A percentile compares a stretch with the other conserved stretches of the same genome.
Conservation (phyloP, 2,888 invertebrate species). For the Eupeodes latifasciatus region DNA sequence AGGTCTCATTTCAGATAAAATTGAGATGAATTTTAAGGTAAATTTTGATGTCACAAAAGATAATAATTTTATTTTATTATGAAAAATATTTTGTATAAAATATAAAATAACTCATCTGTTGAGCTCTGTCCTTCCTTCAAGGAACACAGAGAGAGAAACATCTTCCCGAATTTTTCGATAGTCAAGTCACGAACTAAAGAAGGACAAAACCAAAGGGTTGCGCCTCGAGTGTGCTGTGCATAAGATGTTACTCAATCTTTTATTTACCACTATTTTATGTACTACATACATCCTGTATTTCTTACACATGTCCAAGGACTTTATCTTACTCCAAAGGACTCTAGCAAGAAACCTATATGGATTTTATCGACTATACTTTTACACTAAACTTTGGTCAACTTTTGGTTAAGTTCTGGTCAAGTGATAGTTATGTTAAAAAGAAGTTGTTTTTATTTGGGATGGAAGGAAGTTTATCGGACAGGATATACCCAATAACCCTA, state of each 20-base stretch:
- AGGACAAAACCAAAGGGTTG: conserved; percentile 40
- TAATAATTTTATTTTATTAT: conserved; percentile 26
- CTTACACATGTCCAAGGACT: conserved; percentile 13
- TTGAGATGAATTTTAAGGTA: conserved; percentile 60
- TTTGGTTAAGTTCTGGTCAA: conserved; percentile 57
- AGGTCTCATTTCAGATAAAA: conserved; percentile 21
- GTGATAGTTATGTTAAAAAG: conserved; percentile 15
- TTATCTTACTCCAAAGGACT: conserved; percentile 38
- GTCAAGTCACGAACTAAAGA: conserved; percentile 54
- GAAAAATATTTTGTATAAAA: background rate
- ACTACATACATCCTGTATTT: conserved; percentile 35
- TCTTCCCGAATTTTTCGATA: background rate
- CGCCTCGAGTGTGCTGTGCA: background rate
- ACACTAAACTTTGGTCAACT: conserved; percentile 63
- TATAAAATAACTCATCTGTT: conserved; percentile 14
- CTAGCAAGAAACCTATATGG: conserved; percentile 9
- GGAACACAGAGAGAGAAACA: background rate
- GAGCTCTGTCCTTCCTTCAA: background rate
- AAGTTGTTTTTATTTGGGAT: background rate
- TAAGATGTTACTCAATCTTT: conserved; percentile 22
- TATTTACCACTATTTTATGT: conserved; percentile 39
- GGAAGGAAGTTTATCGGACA: conserved; percentile 13
- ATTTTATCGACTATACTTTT: conserved; percentile 60
- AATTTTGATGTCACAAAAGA: conserved; percentile 9
- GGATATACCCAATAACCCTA: conserved; percentile 66